Evolutionary conservation across 2,113 vertebrate genomes (phyloP).

Genomic region (Saimiri boliviensis): DNA sequence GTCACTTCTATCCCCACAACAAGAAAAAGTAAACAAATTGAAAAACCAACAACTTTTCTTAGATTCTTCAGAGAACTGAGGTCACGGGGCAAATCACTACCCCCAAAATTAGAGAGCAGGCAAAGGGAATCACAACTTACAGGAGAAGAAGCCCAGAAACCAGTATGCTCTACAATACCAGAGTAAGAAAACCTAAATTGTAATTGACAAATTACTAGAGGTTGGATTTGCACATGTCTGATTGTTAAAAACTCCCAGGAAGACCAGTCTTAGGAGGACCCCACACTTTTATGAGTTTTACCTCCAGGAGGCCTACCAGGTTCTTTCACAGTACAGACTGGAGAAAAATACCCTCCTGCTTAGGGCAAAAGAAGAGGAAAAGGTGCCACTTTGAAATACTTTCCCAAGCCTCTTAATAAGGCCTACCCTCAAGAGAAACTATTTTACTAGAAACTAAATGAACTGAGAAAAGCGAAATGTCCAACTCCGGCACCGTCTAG

Average conservation of each 20-base stretch:
- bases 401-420: not conserved
- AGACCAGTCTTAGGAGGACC: not conserved
- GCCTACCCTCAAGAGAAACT: too few relatives aligned
- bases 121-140: too few relatives aligned
- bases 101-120: not conserved
- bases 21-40: not conserved
- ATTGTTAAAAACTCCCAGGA: too few relatives aligned
- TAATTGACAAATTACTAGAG: not conserved
- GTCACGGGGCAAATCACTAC: not conserved
- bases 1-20: not conserved
- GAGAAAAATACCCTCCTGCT: not conserved
- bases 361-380: not conserved
- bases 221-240: too few relatives aligned
- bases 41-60: not conserved
- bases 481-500: too few relatives aligned
- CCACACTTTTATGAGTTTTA: not conserved
- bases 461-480: too few relatives aligned
- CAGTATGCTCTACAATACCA: not conserved
- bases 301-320: not conserved
- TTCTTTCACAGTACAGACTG: not conserved
- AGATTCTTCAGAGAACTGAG: too few relatives aligned
- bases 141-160: not conserved
- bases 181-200: not conserved
- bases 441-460: too few relatives aligned
- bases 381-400: not conserved